Conservation (phyloP, 2,797 vertebrate species). For the Chaenodraco wilsoni region DNA sequence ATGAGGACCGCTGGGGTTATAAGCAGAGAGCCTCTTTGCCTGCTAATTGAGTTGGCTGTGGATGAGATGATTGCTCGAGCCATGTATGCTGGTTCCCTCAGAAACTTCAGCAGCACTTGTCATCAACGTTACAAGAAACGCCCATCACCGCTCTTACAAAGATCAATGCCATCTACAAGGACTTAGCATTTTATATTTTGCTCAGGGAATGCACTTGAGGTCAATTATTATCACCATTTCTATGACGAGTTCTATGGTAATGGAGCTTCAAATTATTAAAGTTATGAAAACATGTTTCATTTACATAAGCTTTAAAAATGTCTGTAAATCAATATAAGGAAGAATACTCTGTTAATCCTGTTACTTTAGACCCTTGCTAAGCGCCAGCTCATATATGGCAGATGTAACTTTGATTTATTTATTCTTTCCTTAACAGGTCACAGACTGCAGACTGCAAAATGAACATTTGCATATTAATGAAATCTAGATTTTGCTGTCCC, state of each 20-base stretch:
- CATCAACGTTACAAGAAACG: constrained; percentile 13
- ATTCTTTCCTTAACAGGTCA: constrained; percentile 50
- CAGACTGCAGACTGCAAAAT: constrained; percentile 40
- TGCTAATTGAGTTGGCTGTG: constrained; percentile 38
- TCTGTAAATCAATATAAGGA: too few relatives aligned
- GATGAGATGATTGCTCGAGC: constrained; percentile 15
- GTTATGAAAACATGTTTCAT: too few relatives aligned
- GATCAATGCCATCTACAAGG: neutral
- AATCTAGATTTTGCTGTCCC: constrained; percentile 55
- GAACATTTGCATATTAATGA: constrained; percentile 74
- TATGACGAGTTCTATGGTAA: neutral
- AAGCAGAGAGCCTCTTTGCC: constrained; percentile 20
- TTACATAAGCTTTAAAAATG: too few relatives aligned
- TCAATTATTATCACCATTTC: constrained; percentile 10
- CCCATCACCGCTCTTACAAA: constrained; percentile 5
- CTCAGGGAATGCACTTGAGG: neutral
- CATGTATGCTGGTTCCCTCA: constrained; percentile 8
- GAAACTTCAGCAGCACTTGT: constrained; percentile 14
- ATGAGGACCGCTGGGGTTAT: constrained; percentile 23
- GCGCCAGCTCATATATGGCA: constrained; percentile 20
- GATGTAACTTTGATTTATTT: constrained; percentile 32
- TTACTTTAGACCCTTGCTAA: neutral
- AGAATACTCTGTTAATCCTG: neutral
- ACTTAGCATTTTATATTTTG: constrained; percentile 15
- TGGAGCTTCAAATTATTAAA: neutral